Conservation (phyloP, 2,888 invertebrate genomes). For the Cetonia aurata region DNA sequence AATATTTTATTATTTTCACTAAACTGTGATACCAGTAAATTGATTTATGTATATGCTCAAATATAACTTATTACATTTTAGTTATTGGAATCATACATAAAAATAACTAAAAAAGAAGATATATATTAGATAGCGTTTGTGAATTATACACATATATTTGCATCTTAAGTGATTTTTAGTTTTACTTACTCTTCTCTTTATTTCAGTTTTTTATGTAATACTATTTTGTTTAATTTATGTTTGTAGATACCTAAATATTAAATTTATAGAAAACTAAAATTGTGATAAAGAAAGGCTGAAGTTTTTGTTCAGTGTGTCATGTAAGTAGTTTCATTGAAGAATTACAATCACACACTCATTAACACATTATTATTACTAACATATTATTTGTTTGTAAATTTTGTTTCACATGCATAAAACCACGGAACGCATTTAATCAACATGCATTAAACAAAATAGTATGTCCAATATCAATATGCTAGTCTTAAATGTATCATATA, state of each 20-base stretch:
- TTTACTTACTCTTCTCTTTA: constrained; percentile 20
- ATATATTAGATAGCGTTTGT: constrained; percentile 24
- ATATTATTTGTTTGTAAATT: constrained; percentile 9
- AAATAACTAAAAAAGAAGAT: constrained; percentile 24
- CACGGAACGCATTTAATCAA: neutral
- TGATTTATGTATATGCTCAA: constrained; percentile 63
- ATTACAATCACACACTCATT: constrained; percentile 15
- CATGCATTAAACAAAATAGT: constrained; percentile 45
- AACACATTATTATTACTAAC: constrained; percentile 18
- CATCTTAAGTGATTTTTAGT: constrained; percentile 24
- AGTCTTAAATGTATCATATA: constrained; percentile 47
- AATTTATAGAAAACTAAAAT: constrained; percentile 10
- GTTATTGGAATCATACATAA: constrained; percentile 38
- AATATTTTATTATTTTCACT: constrained; percentile 60
- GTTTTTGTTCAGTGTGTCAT: constrained; percentile 17
- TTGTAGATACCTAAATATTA: neutral
- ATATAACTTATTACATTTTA: constrained; percentile 60
- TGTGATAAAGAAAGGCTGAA: constrained; percentile 32
- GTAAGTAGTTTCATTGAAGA: constrained; percentile 26
- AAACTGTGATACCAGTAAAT: constrained; percentile 67
- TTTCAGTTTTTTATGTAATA: constrained; percentile 39
- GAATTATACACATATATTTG: constrained; percentile 31
- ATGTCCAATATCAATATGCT: constrained; percentile 47
- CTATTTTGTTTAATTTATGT: constrained; percentile 45
- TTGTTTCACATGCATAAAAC: constrained; percentile 15